phyloP scores from a whole-genome alignment of 2,888 invertebrate species.

The Thereva nobilitata region DNA sequence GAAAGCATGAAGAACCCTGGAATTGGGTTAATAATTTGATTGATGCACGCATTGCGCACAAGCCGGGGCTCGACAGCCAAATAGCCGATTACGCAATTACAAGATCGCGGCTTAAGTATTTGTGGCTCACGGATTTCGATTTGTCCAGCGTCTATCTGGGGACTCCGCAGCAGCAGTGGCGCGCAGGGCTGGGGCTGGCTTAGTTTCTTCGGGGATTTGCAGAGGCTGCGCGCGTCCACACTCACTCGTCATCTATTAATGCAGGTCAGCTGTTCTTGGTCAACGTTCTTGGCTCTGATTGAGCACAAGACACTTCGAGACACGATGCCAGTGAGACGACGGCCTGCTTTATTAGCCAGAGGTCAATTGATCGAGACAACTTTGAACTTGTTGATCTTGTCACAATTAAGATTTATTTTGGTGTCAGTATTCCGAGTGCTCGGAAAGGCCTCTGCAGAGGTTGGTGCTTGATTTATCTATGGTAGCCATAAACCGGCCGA shows the following conservation, averaged over 20 bases:
- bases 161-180: background rate
- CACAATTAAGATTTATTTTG: constrained; percentile 58
- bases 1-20: constrained; percentile 27
- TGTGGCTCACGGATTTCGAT: constrained; percentile 25
- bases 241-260: constrained; percentile 23
- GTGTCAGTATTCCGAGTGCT: constrained; percentile 33
- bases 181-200: background rate
- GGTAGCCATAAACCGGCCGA: constrained; percentile 17
- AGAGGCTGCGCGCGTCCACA: constrained; percentile 8
- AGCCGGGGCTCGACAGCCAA: constrained; percentile 27
- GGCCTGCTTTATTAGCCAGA: constrained; percentile 41
- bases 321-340: constrained; percentile 23
- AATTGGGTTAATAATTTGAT: constrained; percentile 43
- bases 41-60: constrained; percentile 40
- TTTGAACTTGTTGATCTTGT: constrained; percentile 60
- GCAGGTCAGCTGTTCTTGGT: constrained; percentile 33
- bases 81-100: constrained; percentile 41
- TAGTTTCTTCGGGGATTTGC: constrained; percentile 11
- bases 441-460: constrained; percentile 29
- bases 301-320: constrained; percentile 17
- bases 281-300: constrained; percentile 33
- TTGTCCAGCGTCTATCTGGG: constrained; percentile 11
- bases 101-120: constrained; percentile 29
- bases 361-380: constrained; percentile 59
- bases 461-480: constrained; percentile 16